phyloP scores from a whole-genome alignment of 2,113 vertebrate genomes.

The Orientallactaga bullata region DNA sequence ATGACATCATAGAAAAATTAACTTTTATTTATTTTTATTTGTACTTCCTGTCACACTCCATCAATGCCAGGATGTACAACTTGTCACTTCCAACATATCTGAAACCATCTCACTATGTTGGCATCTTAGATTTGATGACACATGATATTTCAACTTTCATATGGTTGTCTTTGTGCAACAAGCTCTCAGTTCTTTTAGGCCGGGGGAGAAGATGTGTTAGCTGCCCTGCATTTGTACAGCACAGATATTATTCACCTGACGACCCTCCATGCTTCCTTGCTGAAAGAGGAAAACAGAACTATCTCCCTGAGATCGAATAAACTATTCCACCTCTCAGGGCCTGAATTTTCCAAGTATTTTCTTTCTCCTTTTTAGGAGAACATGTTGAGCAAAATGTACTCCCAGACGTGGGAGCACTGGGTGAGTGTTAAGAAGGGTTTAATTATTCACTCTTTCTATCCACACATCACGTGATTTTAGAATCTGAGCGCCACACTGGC shows the following conservation, averaged over 20 bases:
- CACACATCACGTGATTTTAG: background rate
- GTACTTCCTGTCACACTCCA: background rate
- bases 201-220: background rate
- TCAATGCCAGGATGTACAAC: background rate
- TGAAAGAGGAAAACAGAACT: background rate
- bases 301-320: background rate
- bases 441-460: background rate
- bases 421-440: background rate
- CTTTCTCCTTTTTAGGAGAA: background rate
- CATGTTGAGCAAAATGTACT: background rate
- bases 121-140: constrained; percentile 16
- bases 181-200: constrained; percentile 27
- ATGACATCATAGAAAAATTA: background rate
- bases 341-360: background rate
- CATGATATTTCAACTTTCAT: background rate
- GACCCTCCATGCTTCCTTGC: background rate
- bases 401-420: background rate
- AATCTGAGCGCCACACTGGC: background rate
- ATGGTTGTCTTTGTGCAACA: background rate
- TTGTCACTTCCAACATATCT: constrained; percentile 37
- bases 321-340: background rate
- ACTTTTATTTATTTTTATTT: constrained; percentile 7
- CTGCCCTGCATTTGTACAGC: constrained; percentile 12
- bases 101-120: background rate
- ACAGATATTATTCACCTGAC: background rate